Base-by-base conservation (phyloP, 2,888 invertebrate species). In the Sycophila texana region DNA sequence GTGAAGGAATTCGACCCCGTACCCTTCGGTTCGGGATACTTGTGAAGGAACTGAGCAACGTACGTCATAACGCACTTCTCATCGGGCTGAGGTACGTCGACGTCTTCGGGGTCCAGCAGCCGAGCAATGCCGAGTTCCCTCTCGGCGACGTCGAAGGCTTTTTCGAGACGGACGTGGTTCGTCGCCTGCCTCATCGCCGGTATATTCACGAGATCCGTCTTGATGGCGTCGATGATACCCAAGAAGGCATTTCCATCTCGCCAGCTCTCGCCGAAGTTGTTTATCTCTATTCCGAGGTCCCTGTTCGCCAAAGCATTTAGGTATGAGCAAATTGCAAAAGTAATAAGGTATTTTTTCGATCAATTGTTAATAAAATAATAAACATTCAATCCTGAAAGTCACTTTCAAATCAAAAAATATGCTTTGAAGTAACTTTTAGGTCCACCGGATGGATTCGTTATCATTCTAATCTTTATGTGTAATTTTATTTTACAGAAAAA, bases 21-120 rank as follows among this genome's bases (percentile, higher is more conserved):
- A 84, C 94, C 94, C 91, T 94, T 95, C 71, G 96, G 96, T 92
- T 97, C 96, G 66, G 96, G 96, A 91, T 96, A 97, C 92, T 98
- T 97, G 91, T 98, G 98, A 88, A 99, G 92, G 91, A 99, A 99
- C 92, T 99, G 98, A 58, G 99, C 98, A 82, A 99, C 98, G 90
- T 99, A 99, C 49, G 99, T 99, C 98, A 99, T 99, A 86, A 99
- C 97, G 82, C 98, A 98, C 91, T 97, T 96, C 90, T 99, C 99
- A 91, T 99, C 99, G 4, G 99, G 99, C 89, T 97, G 96, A 47
- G 96, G 95, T 39, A 98, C 98, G 90, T 98, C 98, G 71, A 98
- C 98, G 91, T 98, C 98, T 91, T 98, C 98, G 4, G 98, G 96
- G 90, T 99, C 99, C 74, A 99, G 91, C 14, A 99, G 92, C 85